Percentiles rank a stretch among this genome's conserved stretches.
These are phyloP conservation scores for Asarcornis scutulata DNA, from an alignment of 2,113 vertebrate genomes.

Conservation along the genomic window DNA sequence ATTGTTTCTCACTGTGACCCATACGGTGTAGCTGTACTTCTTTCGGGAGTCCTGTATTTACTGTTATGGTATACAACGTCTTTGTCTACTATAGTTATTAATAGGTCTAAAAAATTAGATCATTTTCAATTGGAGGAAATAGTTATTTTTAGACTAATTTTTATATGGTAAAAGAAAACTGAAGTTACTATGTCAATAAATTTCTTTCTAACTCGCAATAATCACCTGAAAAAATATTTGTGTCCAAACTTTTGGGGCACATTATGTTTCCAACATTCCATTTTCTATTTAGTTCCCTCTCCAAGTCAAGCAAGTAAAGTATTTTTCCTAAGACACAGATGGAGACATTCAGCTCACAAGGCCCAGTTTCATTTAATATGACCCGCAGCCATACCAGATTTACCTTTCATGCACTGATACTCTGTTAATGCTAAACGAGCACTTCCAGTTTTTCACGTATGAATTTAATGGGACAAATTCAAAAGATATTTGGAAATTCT, in stretches of 20 bases:
- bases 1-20: not conserved
- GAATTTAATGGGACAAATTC: not conserved
- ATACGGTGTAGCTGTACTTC: not conserved
- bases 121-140: not conserved
- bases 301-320: not conserved
- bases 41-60: not conserved
- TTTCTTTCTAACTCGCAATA: not conserved
- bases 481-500: conserved; percentile 5
- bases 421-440: not conserved
- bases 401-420: not conserved
- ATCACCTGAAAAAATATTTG: not conserved
- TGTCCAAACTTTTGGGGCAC: not conserved
- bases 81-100: not conserved
- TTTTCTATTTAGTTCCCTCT: not conserved
- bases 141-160: not conserved
- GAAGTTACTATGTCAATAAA: not conserved
- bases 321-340: not conserved
- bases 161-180: not conserved
- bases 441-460: not conserved
- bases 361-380: not conserved
- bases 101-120: not conserved
- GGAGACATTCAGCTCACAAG: not conserved
- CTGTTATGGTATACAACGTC: not conserved
- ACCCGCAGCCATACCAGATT: not conserved
- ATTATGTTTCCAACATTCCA: not conserved